Evolutionary conservation across 64 coral and sea anemone species (phyloP).

Genomic region (Catalaphyllia jardinei): DNA sequence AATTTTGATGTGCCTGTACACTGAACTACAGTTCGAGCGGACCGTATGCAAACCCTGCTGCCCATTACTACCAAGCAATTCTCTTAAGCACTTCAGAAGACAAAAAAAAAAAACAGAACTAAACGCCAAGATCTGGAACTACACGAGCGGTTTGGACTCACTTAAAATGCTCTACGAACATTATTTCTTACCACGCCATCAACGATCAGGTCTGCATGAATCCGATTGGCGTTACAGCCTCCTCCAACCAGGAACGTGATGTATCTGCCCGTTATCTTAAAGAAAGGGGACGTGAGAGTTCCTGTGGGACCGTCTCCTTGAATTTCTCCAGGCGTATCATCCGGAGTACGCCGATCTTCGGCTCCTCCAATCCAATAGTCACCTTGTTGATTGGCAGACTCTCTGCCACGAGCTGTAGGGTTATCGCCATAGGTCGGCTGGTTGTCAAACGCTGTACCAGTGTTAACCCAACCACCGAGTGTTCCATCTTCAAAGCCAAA

Average conservation of each 20-base stretch:
- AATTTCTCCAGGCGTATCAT: background rate
- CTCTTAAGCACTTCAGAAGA: too few species aligned
- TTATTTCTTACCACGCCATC: background rate
- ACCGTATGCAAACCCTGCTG: too few species aligned
- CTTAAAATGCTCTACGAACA: too few species aligned
- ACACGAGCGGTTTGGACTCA: too few species aligned
- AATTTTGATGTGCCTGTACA: too few species aligned
- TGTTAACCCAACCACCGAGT: background rate
- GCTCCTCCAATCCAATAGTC: constrained; percentile 5
- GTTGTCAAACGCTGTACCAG: constrained; percentile 14
- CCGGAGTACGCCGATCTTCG: constrained; percentile 4
- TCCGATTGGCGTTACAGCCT: constrained; percentile 19
- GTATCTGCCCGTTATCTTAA: too few species aligned
- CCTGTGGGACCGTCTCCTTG: constrained; percentile 35
- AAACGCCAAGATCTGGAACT: too few species aligned
- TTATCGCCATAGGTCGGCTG: constrained; percentile 34
- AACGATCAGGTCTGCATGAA: constrained; percentile 44
- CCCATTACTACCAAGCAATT: too few species aligned
- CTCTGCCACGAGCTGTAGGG: background rate
- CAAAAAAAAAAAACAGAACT: too few species aligned
- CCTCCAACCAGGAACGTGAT: constrained; percentile 62
- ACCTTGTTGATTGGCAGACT: constrained; percentile 15
- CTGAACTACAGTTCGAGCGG: too few species aligned
- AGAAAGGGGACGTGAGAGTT: constrained; percentile 42
- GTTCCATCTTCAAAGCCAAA: constrained; percentile 47